These are phyloP conservation scores for Volucella inanis DNA, from an alignment of 2,888 invertebrate species.

Conservation along the genomic window DNA sequence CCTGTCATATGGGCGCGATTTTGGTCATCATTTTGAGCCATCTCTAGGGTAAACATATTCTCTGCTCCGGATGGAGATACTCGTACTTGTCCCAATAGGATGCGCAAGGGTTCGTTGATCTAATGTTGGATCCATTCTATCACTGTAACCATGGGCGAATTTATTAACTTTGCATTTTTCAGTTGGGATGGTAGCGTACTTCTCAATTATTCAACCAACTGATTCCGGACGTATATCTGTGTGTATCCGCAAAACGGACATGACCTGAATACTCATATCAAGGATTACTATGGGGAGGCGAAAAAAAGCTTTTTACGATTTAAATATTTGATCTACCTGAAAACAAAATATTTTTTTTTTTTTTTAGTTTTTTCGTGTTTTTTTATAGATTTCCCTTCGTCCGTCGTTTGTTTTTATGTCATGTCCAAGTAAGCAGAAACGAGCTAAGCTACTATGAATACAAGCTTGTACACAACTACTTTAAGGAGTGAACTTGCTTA, in stretches of 20 bases:
- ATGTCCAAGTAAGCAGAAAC: slow-evolving; percentile 52
- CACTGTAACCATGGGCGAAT: slow-evolving; percentile 45
- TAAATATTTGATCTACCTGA: slow-evolving; percentile 73
- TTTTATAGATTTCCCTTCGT: slow-evolving; percentile 23
- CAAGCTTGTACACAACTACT: slow-evolving; percentile 22
- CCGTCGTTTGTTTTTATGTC: slow-evolving; percentile 52
- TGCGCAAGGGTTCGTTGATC: background rate
- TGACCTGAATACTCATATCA: slow-evolving; percentile 58
- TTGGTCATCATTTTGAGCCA: too few relatives aligned
- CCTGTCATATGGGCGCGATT: background rate
- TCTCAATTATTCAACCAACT: slow-evolving; percentile 64
- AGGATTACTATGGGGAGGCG: slow-evolving; percentile 12
- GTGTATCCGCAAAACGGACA: slow-evolving; percentile 66
- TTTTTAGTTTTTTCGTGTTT: background rate
- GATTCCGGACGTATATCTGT: slow-evolving; percentile 47
- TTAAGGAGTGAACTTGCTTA: slow-evolving; percentile 65
- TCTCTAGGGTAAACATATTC: too few relatives aligned
- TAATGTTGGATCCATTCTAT: background rate
- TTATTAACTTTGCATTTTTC: slow-evolving; percentile 67
- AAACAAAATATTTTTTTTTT: slow-evolving; percentile 42
- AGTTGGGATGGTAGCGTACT: slow-evolving; percentile 48
- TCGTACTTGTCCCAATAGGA: background rate
- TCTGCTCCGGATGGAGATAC: too few relatives aligned
- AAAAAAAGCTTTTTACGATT: slow-evolving; percentile 63
- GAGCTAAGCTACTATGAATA: background rate